Evolutionary conservation across 2,888 invertebrate species (phyloP).

Genomic region (Hypomecis punctinalis): DNA sequence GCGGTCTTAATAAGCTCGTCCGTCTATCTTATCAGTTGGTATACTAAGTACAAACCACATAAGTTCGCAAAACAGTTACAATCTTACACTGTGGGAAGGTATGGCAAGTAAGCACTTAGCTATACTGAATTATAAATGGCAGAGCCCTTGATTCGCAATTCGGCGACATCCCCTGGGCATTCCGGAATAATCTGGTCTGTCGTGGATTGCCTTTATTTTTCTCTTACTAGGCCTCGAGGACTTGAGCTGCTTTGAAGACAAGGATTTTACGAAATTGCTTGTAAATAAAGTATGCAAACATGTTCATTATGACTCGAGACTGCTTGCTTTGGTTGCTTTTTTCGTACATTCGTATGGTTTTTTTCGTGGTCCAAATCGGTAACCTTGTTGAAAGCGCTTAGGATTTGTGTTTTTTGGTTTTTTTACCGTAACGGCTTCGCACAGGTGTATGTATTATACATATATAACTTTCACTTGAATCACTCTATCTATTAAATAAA

Average conservation of each 20-base stretch:
- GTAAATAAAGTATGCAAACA: constrained; percentile 24
- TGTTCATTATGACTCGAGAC: constrained; percentile 1
- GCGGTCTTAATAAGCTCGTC: too few species aligned
- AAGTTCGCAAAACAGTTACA: constrained; percentile 1
- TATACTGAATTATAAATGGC: constrained; percentile 56
- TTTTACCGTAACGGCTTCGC: too few species aligned
- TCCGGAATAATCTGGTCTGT: constrained; percentile 39
- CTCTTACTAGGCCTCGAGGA: constrained; percentile 28
- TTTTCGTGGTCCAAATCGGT: not conserved
- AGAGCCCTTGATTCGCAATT: constrained; percentile 48
- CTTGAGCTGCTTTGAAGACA: constrained; percentile 9
- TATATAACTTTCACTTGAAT: too few species aligned
- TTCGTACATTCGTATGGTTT: not conserved
- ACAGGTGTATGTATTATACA: too few species aligned
- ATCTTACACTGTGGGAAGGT: constrained; percentile 29
- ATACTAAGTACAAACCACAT: not conserved
- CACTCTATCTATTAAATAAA: too few species aligned
- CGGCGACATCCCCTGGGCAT: constrained; percentile 41
- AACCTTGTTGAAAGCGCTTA: not conserved
- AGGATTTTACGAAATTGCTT: constrained; percentile 18
- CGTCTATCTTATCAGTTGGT: too few species aligned
- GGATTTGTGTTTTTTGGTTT: too few species aligned
- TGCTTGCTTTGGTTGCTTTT: not conserved
- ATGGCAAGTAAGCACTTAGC: constrained; percentile 46
- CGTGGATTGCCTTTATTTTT: constrained; percentile 35